A percentile compares a stretch with the other conserved stretches of the same genome.
Conservation (phyloP, 2,888 invertebrate genomes). For the Galeopsomyia nigrocyanea region DNA sequence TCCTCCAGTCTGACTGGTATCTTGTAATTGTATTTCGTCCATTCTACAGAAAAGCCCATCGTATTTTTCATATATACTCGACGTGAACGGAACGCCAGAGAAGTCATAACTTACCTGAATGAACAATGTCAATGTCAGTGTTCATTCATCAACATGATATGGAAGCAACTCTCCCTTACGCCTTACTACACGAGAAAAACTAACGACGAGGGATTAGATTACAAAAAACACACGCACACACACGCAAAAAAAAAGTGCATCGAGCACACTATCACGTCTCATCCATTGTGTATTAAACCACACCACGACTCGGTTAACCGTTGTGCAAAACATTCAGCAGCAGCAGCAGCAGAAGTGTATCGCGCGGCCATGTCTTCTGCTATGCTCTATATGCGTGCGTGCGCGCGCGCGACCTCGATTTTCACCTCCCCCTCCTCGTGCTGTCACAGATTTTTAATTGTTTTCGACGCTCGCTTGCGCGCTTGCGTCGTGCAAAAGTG, state of each 20-base stretch:
- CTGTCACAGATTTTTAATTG: background rate
- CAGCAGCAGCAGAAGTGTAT: background rate
- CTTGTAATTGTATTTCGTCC: constrained; percentile 66
- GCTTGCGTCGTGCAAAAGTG: no score
- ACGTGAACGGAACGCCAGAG: background rate
- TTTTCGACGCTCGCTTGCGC: no score
- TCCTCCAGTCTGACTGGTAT: constrained; percentile 64
- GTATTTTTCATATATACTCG: background rate
- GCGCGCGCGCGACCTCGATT: background rate
- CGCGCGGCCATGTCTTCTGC: constrained; percentile 1
- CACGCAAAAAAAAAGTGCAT: no score
- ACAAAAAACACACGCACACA: no score
- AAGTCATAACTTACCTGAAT: constrained; percentile 23
- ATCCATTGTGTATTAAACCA: no score
- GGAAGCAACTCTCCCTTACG: background rate
- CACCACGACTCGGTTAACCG: no score
- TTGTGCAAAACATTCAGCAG: background rate
- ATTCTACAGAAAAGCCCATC: constrained; percentile 50
- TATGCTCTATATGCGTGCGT: background rate
- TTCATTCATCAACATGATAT: constrained; percentile 30
- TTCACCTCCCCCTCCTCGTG: no score
- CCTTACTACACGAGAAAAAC: no score
- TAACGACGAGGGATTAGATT: no score
- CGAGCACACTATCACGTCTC: no score
- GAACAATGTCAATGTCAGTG: constrained; percentile 3